Evolutionary conservation across 2,797 vertebrate species (phyloP).

Genomic region (Heliangelus exortis): DNA sequence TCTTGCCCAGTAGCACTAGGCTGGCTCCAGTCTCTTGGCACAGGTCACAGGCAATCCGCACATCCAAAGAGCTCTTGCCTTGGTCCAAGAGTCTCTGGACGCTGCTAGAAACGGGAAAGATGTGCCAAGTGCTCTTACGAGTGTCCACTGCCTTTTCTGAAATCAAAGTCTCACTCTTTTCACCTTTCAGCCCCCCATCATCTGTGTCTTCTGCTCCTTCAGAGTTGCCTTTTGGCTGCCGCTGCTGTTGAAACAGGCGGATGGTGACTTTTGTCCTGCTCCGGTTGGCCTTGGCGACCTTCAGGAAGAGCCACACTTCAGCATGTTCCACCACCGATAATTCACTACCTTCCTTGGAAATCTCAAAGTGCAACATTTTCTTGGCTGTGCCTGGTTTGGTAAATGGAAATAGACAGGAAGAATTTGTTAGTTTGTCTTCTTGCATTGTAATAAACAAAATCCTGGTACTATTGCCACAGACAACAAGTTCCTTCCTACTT

Average conservation of each 20-base stretch:
- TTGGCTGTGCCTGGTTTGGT: conserved; percentile 84
- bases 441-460: background rate
- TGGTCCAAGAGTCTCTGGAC: conserved; percentile 87
- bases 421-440: conserved; percentile 52
- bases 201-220: conserved; percentile 76
- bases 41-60: conserved; percentile 88
- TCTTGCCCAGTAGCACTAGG: conserved; percentile 84
- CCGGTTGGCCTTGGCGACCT: conserved; percentile 91
- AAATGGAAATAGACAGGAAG: conserved; percentile 64
- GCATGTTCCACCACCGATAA: conserved; percentile 93
- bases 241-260: conserved; percentile 86
- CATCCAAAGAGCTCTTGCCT: conserved; percentile 82
- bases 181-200: conserved; percentile 62
- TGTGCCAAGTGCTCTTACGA: conserved; percentile 96
- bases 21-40: conserved; percentile 89
- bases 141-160: conserved; percentile 92
- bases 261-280: conserved; percentile 92
- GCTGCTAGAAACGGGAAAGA: conserved; percentile 87
- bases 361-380: conserved; percentile 90
- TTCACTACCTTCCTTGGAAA: conserved; percentile 91
- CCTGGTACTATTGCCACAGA: background rate
- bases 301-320: conserved; percentile 95
- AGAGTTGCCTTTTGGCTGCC: conserved; percentile 60
- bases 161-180: conserved; percentile 82
- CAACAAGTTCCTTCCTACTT: background rate